These are phyloP conservation scores for Bovichtus variegatus DNA, from an alignment of 2,797 vertebrate species.

Conservation along the genomic window DNA sequence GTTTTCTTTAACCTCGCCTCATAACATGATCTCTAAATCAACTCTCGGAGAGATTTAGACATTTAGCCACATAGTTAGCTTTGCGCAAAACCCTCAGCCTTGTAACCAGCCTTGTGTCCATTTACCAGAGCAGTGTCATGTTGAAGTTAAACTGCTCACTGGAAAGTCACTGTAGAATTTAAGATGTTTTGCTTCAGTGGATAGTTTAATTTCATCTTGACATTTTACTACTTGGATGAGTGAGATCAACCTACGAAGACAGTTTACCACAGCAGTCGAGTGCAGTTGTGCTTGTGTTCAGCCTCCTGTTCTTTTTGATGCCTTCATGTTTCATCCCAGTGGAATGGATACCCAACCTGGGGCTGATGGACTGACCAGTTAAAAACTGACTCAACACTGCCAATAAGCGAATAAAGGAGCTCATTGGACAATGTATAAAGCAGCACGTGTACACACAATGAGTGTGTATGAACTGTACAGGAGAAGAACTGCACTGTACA, in stretches of 20 bases:
- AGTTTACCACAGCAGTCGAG: conserved; percentile 41
- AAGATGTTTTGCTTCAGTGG: neutral
- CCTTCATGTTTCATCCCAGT: conserved; percentile 86
- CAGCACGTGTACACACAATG: conserved; percentile 1
- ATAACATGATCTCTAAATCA: conserved; percentile 7
- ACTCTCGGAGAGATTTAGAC: conserved; percentile 15
- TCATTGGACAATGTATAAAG: conserved; percentile 70
- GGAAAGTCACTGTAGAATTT: neutral
- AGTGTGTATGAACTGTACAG: conserved; percentile 57
- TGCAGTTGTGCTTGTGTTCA: conserved; percentile 68
- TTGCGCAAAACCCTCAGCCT: conserved; percentile 19
- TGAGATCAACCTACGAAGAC: neutral
- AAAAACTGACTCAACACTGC: conserved; percentile 70
- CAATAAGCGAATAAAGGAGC: conserved; percentile 60
- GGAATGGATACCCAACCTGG: conserved; percentile 84
- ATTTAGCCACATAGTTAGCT: conserved; percentile 8
- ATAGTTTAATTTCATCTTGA: conserved; percentile 17
- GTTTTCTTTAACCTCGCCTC: neutral
- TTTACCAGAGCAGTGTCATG: conserved; percentile 10
- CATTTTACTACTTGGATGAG: conserved; percentile 14
- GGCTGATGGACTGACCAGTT: conserved; percentile 78
- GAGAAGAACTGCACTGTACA: conserved; percentile 18
- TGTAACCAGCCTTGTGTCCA: neutral
- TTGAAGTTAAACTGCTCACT: conserved; percentile 31
- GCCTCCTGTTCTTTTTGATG: conserved; percentile 78